phyloP scores from a whole-genome alignment of 2,113 vertebrate species.

The Dolichallabes microphthalmus region DNA sequence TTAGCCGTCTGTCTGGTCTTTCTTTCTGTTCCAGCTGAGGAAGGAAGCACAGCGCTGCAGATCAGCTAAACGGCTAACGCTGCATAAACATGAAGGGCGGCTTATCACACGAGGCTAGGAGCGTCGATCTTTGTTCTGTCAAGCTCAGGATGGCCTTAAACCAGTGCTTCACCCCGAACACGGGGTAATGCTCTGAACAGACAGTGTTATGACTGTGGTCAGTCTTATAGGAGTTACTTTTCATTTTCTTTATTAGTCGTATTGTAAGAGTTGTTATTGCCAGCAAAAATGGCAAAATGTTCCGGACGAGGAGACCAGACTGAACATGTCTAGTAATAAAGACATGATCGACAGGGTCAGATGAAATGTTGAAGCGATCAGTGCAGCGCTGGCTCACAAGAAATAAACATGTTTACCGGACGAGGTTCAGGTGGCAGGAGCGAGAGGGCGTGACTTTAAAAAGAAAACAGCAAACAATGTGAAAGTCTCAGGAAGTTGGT shows the following conservation, averaged over 20 bases:
- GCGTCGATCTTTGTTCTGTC: conserved; percentile 1
- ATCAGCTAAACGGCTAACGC: conserved; percentile 31
- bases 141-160: not conserved
- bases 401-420: no score
- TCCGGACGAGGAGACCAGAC: not conserved
- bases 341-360: not conserved
- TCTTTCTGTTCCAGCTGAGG: conserved; percentile 42
- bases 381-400: no score
- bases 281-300: not conserved
- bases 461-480: not conserved
- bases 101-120: not conserved
- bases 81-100: not conserved
- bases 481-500: not conserved
- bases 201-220: not conserved
- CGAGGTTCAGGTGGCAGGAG: not conserved
- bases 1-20: conserved; percentile 21
- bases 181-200: not conserved
- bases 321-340: no score
- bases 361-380: not conserved
- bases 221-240: not conserved
- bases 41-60: conserved; percentile 47
- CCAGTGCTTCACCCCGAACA: not conserved
- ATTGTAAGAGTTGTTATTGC: not conserved
- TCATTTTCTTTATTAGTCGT: not conserved
- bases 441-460: not conserved